Evolutionary conservation across 2,888 invertebrate genomes (phyloP).

Genomic region (Drosophila fulvimacula): DNA sequence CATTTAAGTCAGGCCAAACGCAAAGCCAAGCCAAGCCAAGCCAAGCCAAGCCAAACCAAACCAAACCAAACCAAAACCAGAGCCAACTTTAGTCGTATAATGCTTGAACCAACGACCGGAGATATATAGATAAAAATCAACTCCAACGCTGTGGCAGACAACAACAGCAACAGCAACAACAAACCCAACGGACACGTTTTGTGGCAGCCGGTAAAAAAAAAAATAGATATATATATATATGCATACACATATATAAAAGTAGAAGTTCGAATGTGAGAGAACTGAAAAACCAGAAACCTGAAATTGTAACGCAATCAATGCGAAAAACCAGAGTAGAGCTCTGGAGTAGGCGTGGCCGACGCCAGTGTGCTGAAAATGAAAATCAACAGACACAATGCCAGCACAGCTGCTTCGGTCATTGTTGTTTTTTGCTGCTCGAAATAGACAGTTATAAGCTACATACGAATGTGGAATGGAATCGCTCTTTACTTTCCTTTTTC

Average conservation of each 20-base stretch:
- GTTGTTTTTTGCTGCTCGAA: constrained; percentile 6
- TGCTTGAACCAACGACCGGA: constrained; percentile 65
- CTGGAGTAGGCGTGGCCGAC: constrained; percentile 50
- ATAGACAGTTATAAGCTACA: constrained; percentile 61
- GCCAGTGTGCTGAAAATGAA: constrained; percentile 76
- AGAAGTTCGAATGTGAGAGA: constrained; percentile 64
- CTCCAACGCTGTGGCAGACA: constrained; percentile 67
- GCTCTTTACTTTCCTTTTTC: constrained; percentile 20
- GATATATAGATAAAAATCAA: constrained; percentile 78
- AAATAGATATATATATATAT: constrained; percentile 13
- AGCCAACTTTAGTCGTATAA: constrained; percentile 56
- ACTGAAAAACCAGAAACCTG: constrained; percentile 65
- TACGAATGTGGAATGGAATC: constrained; percentile 19
- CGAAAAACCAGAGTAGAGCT: constrained; percentile 61
- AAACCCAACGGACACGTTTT: constrained; percentile 73
- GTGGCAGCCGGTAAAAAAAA: constrained; percentile 73
- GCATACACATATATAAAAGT: constrained; percentile 42
- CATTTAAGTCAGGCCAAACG: constrained; percentile 49
- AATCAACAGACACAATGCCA: constrained; percentile 65
- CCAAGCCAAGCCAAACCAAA: constrained; percentile 33
- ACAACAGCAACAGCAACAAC: constrained; percentile 36
- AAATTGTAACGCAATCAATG: constrained; percentile 81
- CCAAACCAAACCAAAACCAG: constrained; percentile 29
- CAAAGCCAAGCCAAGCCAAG: constrained; percentile 23
- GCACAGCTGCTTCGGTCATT: constrained; percentile 50